Evolutionary conservation across 2,797 vertebrate genomes (phyloP), one percentile per base, ranked within the genome.

Genomic region (Pangasius krempfi): DNA sequence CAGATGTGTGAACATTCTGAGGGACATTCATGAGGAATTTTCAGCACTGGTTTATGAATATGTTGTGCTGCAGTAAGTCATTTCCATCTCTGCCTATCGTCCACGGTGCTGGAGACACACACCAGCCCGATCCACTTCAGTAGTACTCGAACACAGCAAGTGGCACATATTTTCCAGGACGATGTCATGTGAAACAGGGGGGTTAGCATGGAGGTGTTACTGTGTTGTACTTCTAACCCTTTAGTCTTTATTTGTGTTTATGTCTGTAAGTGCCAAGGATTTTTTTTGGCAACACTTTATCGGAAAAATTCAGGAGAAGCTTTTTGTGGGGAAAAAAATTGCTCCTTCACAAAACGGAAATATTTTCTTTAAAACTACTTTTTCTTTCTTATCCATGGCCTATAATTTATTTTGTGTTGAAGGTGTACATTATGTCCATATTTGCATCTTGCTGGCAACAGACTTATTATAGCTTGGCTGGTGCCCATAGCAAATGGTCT

Each of bases 1-100:
- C 8, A 76, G 85, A 27, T 75, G 56, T 54, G 27, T 4, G 47
- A 62, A 47, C 20, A 54, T 72, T 44, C 58, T n/a, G 22, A 18
- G 25, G 58, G 79, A 75, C 64, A 80, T 37, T 60, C 84, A 90
- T 90, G 70, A 90, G 84, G 92, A 94, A 93, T 94, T 91, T 92
- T 94, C 68, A 75, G 89, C 88, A 47, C 81, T 89, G 75, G 88
- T 89, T 92, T 90, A 70, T 90, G 86, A 92, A 88, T 76, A 83
- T 87, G 79, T 47, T 8, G 8, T 58, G 20, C 62, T 60, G 86
- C 86, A 47, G 86, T 47, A 66, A 5, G 70, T 84, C 80, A 88
- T 84, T 66, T 88, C 12, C 52, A 18, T 84, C 85, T 27, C 79
- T 25, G 30, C 66, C 75, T 64, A 25, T 86, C 86, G 58, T 86